phyloP scores from a whole-genome alignment of 2,113 vertebrate species.

The Edolisoma coerulescens region DNA sequence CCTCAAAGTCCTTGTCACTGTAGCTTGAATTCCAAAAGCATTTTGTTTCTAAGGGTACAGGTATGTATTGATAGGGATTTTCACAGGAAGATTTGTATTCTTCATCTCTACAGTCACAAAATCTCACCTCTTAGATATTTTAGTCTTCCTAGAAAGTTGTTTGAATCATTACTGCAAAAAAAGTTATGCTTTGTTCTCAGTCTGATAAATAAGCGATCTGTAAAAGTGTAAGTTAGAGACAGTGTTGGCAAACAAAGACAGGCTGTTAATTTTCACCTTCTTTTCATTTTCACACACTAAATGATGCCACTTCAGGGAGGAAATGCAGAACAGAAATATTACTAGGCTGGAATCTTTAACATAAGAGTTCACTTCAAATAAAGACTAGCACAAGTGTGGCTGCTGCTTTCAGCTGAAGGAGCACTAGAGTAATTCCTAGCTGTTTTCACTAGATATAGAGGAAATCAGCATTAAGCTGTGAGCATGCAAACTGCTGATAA shows the following conservation, averaged over 20 bases:
- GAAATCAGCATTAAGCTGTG: background rate
- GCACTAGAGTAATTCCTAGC: background rate
- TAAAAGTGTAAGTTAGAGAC: background rate
- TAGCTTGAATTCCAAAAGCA: background rate
- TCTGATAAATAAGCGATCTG: background rate
- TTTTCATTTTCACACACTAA: background rate
- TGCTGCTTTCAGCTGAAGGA: background rate
- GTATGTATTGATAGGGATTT: background rate
- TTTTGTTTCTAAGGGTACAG: background rate
- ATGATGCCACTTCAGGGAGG: background rate
- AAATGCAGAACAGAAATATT: background rate
- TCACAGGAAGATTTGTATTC: background rate
- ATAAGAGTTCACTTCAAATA: background rate
- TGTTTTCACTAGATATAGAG: background rate
- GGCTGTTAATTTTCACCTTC: background rate
- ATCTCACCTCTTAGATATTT: background rate
- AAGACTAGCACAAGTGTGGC: background rate
- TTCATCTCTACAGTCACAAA: background rate
- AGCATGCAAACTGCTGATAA: background rate
- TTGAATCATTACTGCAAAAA: background rate
- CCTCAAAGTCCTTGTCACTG: background rate
- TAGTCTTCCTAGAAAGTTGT: background rate
- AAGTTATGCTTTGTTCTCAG: background rate
- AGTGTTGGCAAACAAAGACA: background rate
- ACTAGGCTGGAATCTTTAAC: background rate